phyloP scores from a whole-genome alignment of 2,113 vertebrate genomes.

The Heterotilapia buettikoferi region DNA sequence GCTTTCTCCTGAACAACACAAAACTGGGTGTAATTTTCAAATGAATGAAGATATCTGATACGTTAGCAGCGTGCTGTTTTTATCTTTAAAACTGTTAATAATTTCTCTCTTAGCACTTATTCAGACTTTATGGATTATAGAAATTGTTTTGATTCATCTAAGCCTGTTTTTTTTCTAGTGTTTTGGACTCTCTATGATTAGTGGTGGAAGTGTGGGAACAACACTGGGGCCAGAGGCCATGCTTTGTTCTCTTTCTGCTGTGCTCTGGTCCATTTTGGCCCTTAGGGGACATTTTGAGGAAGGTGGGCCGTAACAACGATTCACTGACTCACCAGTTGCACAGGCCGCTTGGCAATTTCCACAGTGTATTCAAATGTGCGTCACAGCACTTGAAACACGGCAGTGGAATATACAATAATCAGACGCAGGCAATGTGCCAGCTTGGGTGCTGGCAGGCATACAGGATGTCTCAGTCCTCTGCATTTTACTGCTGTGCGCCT shows the following conservation, averaged over 20 bases:
- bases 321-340: slow-evolving; percentile 24
- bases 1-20: background rate
- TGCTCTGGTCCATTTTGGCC: background rate
- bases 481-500: background rate
- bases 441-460: background rate
- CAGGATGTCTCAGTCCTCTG: background rate
- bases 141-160: background rate
- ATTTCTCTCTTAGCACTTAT: background rate
- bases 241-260: slow-evolving; percentile 41
- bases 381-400: background rate
- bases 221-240: slow-evolving; percentile 28
- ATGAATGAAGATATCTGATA: background rate
- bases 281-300: slow-evolving; percentile 32
- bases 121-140: background rate
- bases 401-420: background rate
- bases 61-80: background rate
- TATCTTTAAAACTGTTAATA: background rate
- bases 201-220: slow-evolving; percentile 42
- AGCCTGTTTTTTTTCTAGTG: background rate
- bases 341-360: background rate
- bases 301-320: slow-evolving; percentile 26
- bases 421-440: background rate
- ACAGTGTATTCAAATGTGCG: slow-evolving; percentile 8
- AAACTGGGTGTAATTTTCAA: background rate
- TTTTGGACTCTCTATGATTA: slow-evolving; percentile 10